Evolutionary conservation across 1,140 invertebrate genomes (phyloP), one percentile per base, ranked within the genome.

Genomic region (Mya arenaria): DNA sequence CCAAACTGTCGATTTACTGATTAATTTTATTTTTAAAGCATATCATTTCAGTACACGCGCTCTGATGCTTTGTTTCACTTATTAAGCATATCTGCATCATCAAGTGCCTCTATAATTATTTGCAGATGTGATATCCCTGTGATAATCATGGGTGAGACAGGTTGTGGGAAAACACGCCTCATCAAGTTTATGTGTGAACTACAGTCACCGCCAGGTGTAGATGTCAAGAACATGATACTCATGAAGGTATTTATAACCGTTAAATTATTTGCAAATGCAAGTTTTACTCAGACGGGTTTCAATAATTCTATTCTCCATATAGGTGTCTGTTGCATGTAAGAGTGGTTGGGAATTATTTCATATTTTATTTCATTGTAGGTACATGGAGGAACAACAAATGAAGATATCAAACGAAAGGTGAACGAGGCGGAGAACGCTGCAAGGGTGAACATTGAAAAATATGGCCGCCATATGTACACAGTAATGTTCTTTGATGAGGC

Each of bases 61-160:
- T 32, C 30, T 5, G 23, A 25, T 32, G n/a, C 30, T 25, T 28
- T 62, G 58, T 17, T 25, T 17, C 28, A 19, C 58, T 17, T 62
- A 28, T 3, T 25, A 28, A 25, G 17, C 28, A 28, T 25, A 28
- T 23, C 1, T 28, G 23, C 3, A 4, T 17, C n/a, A 25, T 25
- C 23, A 32, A 28, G 10, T 62, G 2, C 30, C 23, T 17, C 4
- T 62, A 28, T 28, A 62, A 25, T 32, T 25, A 25, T 78, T 32
- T n/a, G n/a, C 58, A 90, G 90, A 63, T 90, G 90, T 86, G 84
- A 87, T 69, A 91, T 92, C 39, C 91, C 91, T 52, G 91, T 92
- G 4, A 81, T 92, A 36, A 85, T 92, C 19, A 92, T 92, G 91
- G 91, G 91, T 8, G 91, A 92, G 73, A 92, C 91, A 25, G 91